A percentile compares a stretch with the other conserved stretches of the same genome.
These are phyloP conservation scores for Callyntrura guangdongensis DNA, from an alignment of 2,888 invertebrate species.

Conservation along the genomic window DNA sequence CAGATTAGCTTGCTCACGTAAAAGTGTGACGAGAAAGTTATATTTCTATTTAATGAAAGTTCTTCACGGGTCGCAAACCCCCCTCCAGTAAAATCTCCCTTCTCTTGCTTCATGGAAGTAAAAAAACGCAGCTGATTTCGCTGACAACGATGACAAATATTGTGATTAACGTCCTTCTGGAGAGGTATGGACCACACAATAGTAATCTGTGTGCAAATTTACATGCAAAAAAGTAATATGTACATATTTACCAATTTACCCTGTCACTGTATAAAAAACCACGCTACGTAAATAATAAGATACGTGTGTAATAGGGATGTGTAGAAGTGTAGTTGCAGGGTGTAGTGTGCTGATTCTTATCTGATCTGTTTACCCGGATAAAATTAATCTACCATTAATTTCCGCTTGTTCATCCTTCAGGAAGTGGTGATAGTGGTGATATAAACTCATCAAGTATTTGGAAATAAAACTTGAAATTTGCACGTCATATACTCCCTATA, in stretches of 20 bases:
- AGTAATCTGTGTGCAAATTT: too few species aligned
- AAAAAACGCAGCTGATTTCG: neutral
- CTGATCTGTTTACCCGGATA: neutral
- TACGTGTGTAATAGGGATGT: too few species aligned
- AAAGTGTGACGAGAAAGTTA: neutral
- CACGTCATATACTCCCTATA: too few species aligned
- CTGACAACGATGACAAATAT: slow-evolving; percentile 36
- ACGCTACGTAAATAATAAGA: too few species aligned
- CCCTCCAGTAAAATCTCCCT: neutral
- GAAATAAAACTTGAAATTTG: too few species aligned
- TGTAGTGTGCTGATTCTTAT: neutral
- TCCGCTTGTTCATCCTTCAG: neutral
- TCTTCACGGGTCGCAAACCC: slow-evolving; percentile 1
- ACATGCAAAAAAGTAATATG: too few species aligned
- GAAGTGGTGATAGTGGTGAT: too few species aligned
- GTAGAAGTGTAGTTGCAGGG: too few species aligned
- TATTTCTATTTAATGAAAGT: neutral
- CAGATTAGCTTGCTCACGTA: neutral
- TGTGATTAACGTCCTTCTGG: slow-evolving; percentile 14
- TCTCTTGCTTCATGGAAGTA: neutral
- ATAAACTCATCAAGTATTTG: too few species aligned
- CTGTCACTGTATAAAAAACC: too few species aligned
- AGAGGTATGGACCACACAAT: slow-evolving; percentile 11
- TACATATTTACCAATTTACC: too few species aligned
- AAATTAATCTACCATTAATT: neutral